These are phyloP conservation scores for Rafetus swinhoei DNA, from an alignment of 2,113 vertebrate genomes.

Conservation along the genomic window DNA sequence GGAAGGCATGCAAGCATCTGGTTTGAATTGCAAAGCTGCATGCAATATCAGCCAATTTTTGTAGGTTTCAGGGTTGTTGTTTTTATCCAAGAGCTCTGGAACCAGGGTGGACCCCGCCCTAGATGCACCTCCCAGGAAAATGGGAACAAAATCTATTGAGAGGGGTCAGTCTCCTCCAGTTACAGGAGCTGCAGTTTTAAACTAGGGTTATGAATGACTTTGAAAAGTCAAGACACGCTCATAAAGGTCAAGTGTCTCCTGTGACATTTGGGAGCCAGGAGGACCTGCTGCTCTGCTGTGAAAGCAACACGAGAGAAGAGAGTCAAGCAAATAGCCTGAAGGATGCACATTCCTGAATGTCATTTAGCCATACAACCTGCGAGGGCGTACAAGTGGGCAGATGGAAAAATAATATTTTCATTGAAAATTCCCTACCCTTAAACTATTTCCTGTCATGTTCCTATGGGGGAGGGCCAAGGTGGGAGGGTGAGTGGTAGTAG, in stretches of 20 bases:
- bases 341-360: conserved; percentile 73
- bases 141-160: accelerated
- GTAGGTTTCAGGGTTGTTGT: conserved; percentile 46
- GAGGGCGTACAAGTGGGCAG: conserved; percentile 72
- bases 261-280: conserved; percentile 43
- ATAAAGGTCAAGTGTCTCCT: conserved; percentile 60
- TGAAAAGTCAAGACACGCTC: background rate
- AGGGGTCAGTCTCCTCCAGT: background rate
- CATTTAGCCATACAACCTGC: conserved; percentile 76
- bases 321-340: conserved; percentile 3
- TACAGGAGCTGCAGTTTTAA: background rate
- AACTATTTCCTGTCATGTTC: conserved; percentile 77
- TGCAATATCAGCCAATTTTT: conserved; percentile 55
- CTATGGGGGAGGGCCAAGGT: conserved; percentile 62
- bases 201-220: background rate
- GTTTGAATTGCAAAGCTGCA: conserved; percentile 67
- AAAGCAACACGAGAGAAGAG: conserved; percentile 58
- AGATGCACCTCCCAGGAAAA: conserved; percentile 36
- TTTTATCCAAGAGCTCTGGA: conserved; percentile 39
- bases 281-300: conserved; percentile 11
- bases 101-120: conserved; percentile 55
- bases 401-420: conserved; percentile 78
- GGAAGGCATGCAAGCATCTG: conserved; percentile 75
- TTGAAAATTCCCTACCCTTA: conserved; percentile 74
- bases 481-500: conserved; percentile 44